Evolutionary conservation across 2,797 vertebrate species (phyloP).

Genomic region (Sebastes steindachneri): DNA sequence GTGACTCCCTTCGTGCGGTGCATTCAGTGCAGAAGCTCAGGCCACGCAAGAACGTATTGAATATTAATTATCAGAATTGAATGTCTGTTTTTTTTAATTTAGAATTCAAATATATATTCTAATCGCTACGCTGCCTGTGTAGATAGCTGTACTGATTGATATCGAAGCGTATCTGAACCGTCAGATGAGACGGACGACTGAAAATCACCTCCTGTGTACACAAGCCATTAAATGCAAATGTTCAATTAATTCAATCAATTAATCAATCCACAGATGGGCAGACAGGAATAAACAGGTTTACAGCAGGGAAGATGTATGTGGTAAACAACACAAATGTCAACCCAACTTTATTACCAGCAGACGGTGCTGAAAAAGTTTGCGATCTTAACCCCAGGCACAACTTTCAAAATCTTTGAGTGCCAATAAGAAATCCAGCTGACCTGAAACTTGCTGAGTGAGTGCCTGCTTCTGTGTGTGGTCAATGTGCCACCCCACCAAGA

Average conservation of each 20-base stretch:
- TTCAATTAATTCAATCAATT: not conserved
- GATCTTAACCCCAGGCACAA: not conserved
- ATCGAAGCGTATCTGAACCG: not conserved
- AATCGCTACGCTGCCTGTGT: not conserved
- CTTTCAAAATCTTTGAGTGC: not conserved
- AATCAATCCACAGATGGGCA: not conserved
- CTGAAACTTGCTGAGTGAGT: constrained; percentile 95
- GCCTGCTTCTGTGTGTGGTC: constrained; percentile 97
- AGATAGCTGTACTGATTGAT: not conserved
- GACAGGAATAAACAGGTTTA: not conserved
- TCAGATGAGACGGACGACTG: not conserved
- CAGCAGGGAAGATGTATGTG: not conserved
- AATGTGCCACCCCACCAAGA: constrained; percentile 99
- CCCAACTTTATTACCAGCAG: not conserved
- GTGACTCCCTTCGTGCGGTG: too few relatives aligned
- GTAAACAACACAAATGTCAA: not conserved
- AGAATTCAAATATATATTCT: too few relatives aligned
- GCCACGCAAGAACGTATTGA: too few relatives aligned
- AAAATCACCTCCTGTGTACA: not conserved
- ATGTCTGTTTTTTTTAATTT: too few relatives aligned
- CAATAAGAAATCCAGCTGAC: constrained; percentile 77
- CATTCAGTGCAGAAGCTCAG: too few relatives aligned
- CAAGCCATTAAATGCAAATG: not conserved
- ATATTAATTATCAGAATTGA: too few relatives aligned
- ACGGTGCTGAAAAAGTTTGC: not conserved